These are phyloP conservation scores for Promerops cafer DNA, from an alignment of 2,113 vertebrate genomes.

Conservation along the genomic window DNA sequence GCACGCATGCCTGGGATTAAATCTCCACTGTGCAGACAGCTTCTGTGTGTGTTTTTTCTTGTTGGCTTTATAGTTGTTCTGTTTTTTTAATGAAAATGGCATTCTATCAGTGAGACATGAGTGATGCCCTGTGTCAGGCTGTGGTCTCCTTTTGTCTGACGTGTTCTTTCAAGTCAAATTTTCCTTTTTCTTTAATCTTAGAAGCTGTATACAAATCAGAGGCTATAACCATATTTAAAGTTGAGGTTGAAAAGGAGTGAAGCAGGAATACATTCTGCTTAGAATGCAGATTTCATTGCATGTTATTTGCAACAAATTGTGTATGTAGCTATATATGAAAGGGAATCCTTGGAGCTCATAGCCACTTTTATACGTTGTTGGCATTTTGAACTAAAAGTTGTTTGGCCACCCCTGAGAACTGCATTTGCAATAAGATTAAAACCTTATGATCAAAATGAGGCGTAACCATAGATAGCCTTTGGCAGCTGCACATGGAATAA, in stretches of 20 bases:
- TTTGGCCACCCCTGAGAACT: constrained; percentile 10
- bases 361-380: neutral
- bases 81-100: neutral
- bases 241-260: constrained; percentile 10
- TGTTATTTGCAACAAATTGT: constrained; percentile 18
- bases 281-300: constrained; percentile 16
- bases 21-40: neutral
- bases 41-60: neutral
- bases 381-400: constrained; percentile 10
- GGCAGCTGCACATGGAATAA: neutral
- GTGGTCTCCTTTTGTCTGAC: neutral
- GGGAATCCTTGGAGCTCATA: neutral
- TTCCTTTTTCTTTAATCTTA: constrained; percentile 18
- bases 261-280: neutral
- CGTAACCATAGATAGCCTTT: constrained; percentile 3
- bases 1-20: neutral
- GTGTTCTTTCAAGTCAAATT: neutral
- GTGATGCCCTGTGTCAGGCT: neutral
- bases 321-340: neutral
- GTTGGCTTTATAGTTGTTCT: neutral
- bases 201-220: neutral
- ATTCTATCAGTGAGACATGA: neutral
- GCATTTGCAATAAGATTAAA: constrained; percentile 6
- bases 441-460: neutral
- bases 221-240: neutral